phyloP scores from a whole-genome alignment of 2,113 vertebrate species.

The Rhea americana region DNA sequence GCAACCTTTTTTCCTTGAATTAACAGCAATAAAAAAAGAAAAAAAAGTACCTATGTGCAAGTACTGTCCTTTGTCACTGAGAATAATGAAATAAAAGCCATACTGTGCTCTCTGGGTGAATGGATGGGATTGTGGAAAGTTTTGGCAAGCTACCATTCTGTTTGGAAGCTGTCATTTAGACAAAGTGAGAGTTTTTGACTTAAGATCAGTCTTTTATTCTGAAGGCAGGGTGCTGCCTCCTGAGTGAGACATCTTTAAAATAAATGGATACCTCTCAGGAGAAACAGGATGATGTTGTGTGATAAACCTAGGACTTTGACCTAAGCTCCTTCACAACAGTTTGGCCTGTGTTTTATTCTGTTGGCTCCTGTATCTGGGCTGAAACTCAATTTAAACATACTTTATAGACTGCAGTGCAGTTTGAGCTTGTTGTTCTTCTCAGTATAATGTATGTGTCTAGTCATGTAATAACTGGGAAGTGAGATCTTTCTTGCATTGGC shows the following conservation, averaged over 20 bases:
- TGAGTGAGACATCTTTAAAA: background rate
- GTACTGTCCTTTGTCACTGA: slow-evolving; percentile 47
- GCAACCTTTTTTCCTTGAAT: slow-evolving; percentile 90
- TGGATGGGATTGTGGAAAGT: rapidly evolving
- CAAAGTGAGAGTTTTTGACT: background rate
- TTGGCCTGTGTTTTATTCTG: background rate
- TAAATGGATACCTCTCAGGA: background rate
- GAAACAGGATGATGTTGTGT: background rate
- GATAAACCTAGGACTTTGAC: background rate
- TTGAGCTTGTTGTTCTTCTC: too few relatives aligned
- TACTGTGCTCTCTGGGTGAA: background rate
- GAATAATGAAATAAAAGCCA: background rate
- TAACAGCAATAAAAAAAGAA: slow-evolving; percentile 92
- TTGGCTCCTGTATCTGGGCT: background rate
- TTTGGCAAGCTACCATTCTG: background rate
- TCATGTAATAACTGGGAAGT: background rate
- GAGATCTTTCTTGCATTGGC: background rate
- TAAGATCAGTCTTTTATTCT: background rate
- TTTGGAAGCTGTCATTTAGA: background rate
- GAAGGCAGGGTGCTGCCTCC: background rate
- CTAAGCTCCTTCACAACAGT: background rate
- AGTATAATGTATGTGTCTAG: background rate
- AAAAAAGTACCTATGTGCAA: slow-evolving; percentile 56
- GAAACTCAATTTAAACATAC: background rate
- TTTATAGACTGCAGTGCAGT: background rate